Base-by-base conservation (phyloP, 2,797 vertebrate species). In the Ambastaia sidthimunki region DNA sequence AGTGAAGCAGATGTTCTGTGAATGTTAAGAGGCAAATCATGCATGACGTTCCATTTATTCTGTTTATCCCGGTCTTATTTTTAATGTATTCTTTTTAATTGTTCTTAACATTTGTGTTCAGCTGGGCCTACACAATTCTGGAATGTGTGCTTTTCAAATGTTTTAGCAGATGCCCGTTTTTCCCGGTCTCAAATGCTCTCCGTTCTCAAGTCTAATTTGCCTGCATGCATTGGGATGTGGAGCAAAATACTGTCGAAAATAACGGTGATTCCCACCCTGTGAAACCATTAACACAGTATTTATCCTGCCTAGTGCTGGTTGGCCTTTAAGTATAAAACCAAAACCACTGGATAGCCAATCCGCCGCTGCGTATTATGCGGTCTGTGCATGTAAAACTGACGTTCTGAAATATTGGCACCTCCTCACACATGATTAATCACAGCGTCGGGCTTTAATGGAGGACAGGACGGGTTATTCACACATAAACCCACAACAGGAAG, bases 401-500 rank as follows among this genome's bases (percentile, higher is more conserved):
- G 87, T 83, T 85, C 87, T 85, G 87, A 91, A 85, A 82, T 91
- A 91, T 90, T 92, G 92, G 88, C 91, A 92, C 89, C 86, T 70
- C 86, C 86, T 89, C 85, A 85, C 74, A 80, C 78, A 84, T 91
- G 92, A 93, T 91, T 92, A 89, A 93, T 93, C 89, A 88, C 82
- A 86, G 87, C 82, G 83, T 71, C 80, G 55, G 70, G 80, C 76
- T 81, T 47, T 57, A 77, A 67, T 82, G 82, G 83, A 62, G 78
- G 85, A 80, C 79, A 71, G 87, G 74, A 82, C 87, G 77, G 75
- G 84, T 89, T 89, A 90, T 91, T 83, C 88, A 90, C 86, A 90
- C 71, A 89, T 90, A 91, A 91, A 91, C 88, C 85, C 86, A 44
- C 74, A 44, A 65, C 52, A 23, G 77, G 62, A 41, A 81, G 75